A percentile compares a stretch with the other conserved stretches of the same genome.
Evolutionary conservation across 2,797 vertebrate species (phyloP).

Genomic region (Acropternis orthonyx): DNA sequence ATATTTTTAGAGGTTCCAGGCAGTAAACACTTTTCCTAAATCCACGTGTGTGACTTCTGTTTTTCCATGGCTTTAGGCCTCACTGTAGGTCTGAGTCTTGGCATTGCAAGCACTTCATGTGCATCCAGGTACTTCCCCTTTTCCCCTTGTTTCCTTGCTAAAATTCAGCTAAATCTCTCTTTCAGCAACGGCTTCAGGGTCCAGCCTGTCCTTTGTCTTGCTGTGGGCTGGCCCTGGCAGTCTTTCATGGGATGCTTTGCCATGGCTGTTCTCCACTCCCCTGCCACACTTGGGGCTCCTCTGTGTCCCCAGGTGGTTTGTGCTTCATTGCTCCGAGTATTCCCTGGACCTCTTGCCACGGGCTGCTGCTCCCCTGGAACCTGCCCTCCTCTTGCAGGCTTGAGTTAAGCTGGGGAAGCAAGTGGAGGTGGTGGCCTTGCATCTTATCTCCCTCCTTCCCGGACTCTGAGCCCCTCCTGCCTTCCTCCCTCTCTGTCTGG

Average conservation of each 20-base stretch:
- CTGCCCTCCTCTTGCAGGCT: background rate
- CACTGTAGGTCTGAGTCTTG: rapidly evolving
- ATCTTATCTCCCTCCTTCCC: background rate
- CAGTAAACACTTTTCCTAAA: conserved; percentile 32
- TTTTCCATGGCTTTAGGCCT: background rate
- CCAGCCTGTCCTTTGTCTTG: background rate
- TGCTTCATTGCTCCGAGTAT: rapidly evolving
- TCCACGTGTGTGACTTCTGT: background rate
- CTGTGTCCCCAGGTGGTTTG: background rate
- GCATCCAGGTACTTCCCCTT: background rate
- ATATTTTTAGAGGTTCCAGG: background rate
- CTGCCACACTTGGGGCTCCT: background rate
- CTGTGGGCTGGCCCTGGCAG: background rate
- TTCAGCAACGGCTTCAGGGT: background rate
- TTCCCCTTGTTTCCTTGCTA: background rate
- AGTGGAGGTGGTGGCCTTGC: background rate
- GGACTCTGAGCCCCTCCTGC: background rate
- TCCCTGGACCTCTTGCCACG: background rate
- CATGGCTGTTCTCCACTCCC: background rate
- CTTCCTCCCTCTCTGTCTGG: rapidly evolving
- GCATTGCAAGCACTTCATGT: rapidly evolving
- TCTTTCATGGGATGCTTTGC: background rate
- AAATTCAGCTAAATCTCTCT: background rate
- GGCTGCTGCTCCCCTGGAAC: background rate
- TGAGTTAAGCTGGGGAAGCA: background rate